These are phyloP conservation scores for Pipra filicauda DNA, from an alignment of 2,113 vertebrate genomes.

Conservation along the genomic window DNA sequence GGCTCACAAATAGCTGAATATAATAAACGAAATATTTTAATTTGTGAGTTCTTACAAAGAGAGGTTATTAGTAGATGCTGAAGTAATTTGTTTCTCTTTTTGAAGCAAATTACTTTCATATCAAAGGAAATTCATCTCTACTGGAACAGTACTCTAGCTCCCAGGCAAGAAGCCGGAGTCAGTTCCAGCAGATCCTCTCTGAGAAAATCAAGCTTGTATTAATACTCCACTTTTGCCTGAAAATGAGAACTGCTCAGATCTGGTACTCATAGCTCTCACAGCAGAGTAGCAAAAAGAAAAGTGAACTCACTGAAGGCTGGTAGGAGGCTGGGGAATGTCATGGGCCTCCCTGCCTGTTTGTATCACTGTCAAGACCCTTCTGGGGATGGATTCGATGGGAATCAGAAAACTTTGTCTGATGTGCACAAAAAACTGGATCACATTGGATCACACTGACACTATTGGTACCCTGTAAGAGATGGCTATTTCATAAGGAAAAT, in stretches of 20 bases:
- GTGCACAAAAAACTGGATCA: not conserved
- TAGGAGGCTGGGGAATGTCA: not conserved
- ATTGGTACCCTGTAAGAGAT: not conserved
- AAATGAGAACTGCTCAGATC: not conserved
- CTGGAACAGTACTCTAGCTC: not conserved
- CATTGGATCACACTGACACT: not conserved
- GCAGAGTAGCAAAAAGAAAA: not conserved
- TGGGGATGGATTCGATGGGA: not conserved
- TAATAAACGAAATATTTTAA: not conserved
- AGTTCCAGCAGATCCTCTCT: not conserved
- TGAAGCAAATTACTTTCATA: not conserved
- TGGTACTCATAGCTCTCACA: not conserved
- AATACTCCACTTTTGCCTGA: not conserved
- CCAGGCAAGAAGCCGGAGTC: fast-evolving
- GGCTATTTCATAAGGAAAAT: not conserved
- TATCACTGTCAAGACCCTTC: not conserved
- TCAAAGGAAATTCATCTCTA: not conserved
- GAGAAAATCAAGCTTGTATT: not conserved
- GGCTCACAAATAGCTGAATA: not conserved
- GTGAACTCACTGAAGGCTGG: not conserved
- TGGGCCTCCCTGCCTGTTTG: not conserved
- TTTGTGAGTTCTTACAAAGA: not conserved
- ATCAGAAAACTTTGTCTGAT: fast-evolving
- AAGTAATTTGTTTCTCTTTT: not conserved
- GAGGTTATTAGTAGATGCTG: not conserved